Percentiles rank a stretch among this genome's conserved stretches.
Evolutionary conservation across 2,888 invertebrate genomes (phyloP).

Genomic region (Pachymerium ferrugineum): DNA sequence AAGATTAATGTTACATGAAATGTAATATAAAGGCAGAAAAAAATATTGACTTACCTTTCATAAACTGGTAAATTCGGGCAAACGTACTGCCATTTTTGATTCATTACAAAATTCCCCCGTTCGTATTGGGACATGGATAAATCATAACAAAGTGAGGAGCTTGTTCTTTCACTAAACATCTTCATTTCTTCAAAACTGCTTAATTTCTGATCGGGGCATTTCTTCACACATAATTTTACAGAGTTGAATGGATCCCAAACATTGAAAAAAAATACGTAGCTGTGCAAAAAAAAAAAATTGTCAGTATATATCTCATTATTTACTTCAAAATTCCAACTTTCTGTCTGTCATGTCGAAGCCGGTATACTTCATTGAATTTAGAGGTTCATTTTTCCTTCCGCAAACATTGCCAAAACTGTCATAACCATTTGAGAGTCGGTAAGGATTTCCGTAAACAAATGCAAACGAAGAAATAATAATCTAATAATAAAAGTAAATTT

Average conservation of each 20-base stretch:
- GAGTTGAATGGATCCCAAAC: conserved; percentile 67
- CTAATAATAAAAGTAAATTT: conserved; percentile 39
- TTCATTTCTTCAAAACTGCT: conserved; percentile 61
- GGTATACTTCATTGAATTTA: conserved; percentile 66
- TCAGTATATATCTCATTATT: neutral
- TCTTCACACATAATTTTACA: conserved; percentile 79
- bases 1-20: neutral
- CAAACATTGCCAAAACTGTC: conserved; percentile 94
- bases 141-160: conserved; percentile 65
- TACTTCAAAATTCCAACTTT: conserved; percentile 50
- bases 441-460: conserved; percentile 78
- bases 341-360: conserved; percentile 74
- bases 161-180: conserved; percentile 64
- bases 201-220: conserved; percentile 70
- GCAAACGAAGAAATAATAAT: conserved; percentile 61
- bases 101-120: conserved; percentile 38
- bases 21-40: neutral
- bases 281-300: conserved; percentile 43
- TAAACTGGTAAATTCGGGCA: conserved; percentile 74
- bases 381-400: conserved; percentile 73
- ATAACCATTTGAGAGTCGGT: conserved; percentile 79
- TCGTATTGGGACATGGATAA: conserved; percentile 40
- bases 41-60: conserved; percentile 55
- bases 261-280: conserved; percentile 77
- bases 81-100: conserved; percentile 53